A percentile compares a stretch with the other conserved stretches of the same genome.
Evolutionary conservation across 2,113 vertebrate species (phyloP).

Genomic region (Aptenodytes forsteri): DNA sequence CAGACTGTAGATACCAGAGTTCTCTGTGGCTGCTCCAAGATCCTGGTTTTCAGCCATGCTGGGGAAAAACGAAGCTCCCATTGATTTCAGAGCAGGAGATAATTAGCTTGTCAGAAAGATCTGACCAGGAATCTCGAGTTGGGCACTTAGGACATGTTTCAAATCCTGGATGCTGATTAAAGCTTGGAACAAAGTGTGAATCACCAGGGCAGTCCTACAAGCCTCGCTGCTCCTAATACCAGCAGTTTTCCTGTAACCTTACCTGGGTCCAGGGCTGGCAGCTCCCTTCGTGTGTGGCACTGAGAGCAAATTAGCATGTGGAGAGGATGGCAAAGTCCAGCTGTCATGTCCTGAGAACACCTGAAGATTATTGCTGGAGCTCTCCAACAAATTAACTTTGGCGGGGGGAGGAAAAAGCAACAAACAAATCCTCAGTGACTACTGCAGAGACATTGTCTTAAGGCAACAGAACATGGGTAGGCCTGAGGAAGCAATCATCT

Average conservation of each 20-base stretch:
- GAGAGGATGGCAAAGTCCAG: constrained; percentile 82
- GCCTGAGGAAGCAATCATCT: background rate
- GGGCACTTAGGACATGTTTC: background rate
- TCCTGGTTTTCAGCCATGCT: background rate
- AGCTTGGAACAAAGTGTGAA: background rate
- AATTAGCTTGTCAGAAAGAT: background rate
- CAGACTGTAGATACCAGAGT: background rate
- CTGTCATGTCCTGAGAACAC: constrained; percentile 82
- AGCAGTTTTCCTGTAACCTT: constrained; percentile 24
- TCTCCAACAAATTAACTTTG: constrained; percentile 79
- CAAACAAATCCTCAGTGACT: background rate
- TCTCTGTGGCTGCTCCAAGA: background rate
- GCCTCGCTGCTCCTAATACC: background rate
- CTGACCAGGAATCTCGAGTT: background rate
- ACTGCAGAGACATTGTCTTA: background rate
- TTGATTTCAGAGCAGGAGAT: background rate
- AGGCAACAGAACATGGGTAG: background rate
- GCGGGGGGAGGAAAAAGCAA: background rate
- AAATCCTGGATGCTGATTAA: background rate
- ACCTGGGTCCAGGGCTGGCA: constrained; percentile 79
- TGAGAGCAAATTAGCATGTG: constrained; percentile 76
- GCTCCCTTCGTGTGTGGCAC: constrained; percentile 71
- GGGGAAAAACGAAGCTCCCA: background rate
- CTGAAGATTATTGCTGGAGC: constrained; percentile 79
- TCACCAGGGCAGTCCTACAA: background rate